Base-by-base conservation (phyloP, 2,797 vertebrate genomes). In the Salmo trutta region DNA sequence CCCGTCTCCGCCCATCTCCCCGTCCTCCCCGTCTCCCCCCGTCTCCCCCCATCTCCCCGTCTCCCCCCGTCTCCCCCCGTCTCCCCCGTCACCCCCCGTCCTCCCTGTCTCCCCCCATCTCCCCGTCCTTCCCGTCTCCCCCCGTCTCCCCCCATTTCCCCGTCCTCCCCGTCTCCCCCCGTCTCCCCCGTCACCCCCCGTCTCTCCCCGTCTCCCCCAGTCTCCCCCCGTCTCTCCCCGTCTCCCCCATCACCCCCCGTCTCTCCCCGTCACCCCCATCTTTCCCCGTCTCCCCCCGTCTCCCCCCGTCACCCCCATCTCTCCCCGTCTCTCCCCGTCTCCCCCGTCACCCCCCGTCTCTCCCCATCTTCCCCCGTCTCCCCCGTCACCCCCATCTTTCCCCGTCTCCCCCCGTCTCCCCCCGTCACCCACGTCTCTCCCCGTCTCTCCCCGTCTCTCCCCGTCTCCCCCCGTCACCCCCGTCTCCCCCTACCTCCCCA, bases 401-500 rank as follows among this genome's bases (percentile, higher is more conserved):
- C 31, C 31, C 31, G 3, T 31, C 31, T 31, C 31, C 4, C 3
- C 31, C 36, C 71, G 36, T 33, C 17, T 73, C 71, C 56, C 33
- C 53, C 33, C 72, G 21, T 66, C 59, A 0, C 24, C 24, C 24
- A 0, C 24, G 24, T 24, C 27, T 29, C 31, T 4, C 31, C 31
- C 31, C 31, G 3, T 31, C 31, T 31, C 31, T 4, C 31, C 31
- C 36, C 71, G 51, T 47, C 17, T 73, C 74, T 51, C 27, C 59
- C 33, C 72, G 21, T 66, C 59, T 47, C 47, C 21, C 31, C 17
- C 24, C 5, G n/a, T 2, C 64, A 29, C n/a, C 10, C 24, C 17
- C 68, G 73, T 72, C 59, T 73, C 67, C 66, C 75, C 65, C 21
- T 67, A 54, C 71, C 59, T 75, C 59, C 47, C 66, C 41, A 47